phyloP scores from a whole-genome alignment of 2,113 vertebrate genomes.

The Pungitius pungitius region DNA sequence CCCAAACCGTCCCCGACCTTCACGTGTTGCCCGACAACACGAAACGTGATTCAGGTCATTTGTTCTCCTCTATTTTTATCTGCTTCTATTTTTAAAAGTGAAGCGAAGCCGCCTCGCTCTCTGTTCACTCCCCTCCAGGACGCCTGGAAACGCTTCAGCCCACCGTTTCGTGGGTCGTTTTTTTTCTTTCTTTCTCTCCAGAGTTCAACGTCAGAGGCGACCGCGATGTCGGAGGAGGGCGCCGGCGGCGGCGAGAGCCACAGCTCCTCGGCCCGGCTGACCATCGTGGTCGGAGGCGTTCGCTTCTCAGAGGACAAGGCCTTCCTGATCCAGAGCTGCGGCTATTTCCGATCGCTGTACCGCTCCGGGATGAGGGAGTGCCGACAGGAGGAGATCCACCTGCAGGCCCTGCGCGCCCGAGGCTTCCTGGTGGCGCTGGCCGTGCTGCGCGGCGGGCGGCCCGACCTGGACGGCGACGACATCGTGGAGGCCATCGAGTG shows the following conservation, averaged over 20 bases:
- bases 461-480: conserved; percentile 80
- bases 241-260: conserved; percentile 5
- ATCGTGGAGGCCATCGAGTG: conserved; percentile 76
- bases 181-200: not conserved
- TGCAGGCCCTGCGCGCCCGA: conserved; percentile 76
- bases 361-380: conserved; percentile 92
- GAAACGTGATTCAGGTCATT: conserved; percentile 43
- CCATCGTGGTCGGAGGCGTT: conserved; percentile 81
- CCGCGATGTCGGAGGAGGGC: conserved; percentile 42
- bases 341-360: conserved; percentile 91
- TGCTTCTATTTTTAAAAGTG: conserved; percentile 62
- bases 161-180: not conserved
- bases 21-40: not conserved
- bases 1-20: not conserved
- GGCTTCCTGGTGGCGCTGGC: conserved; percentile 83
- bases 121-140: not conserved
- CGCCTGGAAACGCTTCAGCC: conserved; percentile 13
- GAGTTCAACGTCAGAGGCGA: not conserved
- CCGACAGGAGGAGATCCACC: conserved; percentile 81
- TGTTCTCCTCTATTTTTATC: conserved; percentile 66
- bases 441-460: conserved; percentile 81
- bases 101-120: not conserved
- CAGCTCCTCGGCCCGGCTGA: conserved; percentile 47
- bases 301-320: conserved; percentile 83
- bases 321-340: conserved; percentile 84